Percentiles rank a stretch among this genome's conserved stretches.
Evolutionary conservation across 92 coral and sea anemone genomes (phyloP).

Genomic region (Epizoanthus stellaris): DNA sequence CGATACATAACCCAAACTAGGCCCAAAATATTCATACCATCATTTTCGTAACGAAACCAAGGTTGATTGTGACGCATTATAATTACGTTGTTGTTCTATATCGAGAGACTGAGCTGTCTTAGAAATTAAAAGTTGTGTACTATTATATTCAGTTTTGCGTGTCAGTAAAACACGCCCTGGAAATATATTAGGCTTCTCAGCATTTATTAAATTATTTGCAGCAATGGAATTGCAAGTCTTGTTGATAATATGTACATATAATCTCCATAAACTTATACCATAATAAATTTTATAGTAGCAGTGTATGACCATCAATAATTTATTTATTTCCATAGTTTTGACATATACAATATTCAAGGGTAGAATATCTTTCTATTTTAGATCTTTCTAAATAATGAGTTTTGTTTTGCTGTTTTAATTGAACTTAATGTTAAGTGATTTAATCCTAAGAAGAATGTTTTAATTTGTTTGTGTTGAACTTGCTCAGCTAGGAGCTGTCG

Average conservation of each 20-base stretch:
- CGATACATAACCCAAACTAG: slow-evolving; percentile 8
- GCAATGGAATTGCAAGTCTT: too few species aligned
- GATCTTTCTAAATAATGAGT: too few species aligned
- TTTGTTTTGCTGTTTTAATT: neutral
- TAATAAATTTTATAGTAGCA: too few species aligned
- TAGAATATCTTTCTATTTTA: neutral
- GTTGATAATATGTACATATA: too few species aligned
- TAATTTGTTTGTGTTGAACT: neutral
- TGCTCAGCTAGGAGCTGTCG: neutral
- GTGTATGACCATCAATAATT: too few species aligned
- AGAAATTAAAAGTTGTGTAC: neutral
- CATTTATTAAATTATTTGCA: slow-evolving; percentile 14
- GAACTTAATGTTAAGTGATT: neutral
- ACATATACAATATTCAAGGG: too few species aligned
- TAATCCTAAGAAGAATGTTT: neutral
- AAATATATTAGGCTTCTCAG: neutral
- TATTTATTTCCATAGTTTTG: too few species aligned
- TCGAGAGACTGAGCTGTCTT: neutral
- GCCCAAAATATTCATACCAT: neutral
- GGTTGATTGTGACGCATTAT: neutral
- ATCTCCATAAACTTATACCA: too few species aligned
- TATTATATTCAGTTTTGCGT: neutral
- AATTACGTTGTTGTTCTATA: too few species aligned
- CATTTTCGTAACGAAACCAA: neutral
- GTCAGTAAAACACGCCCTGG: neutral